These are phyloP conservation scores for Euthynnus affinis DNA, from an alignment of 2,797 vertebrate species.

Conservation along the genomic window DNA sequence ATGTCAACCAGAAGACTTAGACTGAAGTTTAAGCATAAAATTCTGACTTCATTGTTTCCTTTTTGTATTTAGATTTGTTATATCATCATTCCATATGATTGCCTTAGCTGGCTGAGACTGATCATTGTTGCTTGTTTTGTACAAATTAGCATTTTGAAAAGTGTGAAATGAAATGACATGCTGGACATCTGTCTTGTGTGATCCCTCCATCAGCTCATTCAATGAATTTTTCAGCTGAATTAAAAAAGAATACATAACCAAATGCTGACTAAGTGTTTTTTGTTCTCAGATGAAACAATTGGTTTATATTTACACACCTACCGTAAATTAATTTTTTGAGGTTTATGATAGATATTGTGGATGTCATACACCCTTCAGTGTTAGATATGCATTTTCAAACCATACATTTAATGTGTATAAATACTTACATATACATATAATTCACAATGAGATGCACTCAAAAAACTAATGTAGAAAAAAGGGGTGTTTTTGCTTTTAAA, in stretches of 20 bases:
- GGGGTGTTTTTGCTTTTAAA: too few relatives aligned
- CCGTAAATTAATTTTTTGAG: background rate
- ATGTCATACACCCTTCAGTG: too few relatives aligned
- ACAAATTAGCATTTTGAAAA: conserved; percentile 59
- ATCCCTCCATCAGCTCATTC: conserved; percentile 52
- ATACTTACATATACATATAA: too few relatives aligned
- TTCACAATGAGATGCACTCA: too few relatives aligned
- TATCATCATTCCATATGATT: conserved; percentile 67
- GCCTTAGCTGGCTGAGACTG: conserved; percentile 85
- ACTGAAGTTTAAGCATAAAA: conserved; percentile 7
- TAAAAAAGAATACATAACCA: conserved; percentile 48
- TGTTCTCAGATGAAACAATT: background rate
- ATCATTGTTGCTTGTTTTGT: conserved; percentile 74
- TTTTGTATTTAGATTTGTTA: conserved; percentile 55
- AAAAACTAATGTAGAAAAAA: too few relatives aligned
- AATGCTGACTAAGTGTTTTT: conserved; percentile 17
- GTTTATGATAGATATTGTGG: too few relatives aligned
- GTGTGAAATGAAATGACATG: conserved; percentile 77
- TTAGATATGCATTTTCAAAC: too few relatives aligned
- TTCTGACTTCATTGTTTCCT: conserved; percentile 33
- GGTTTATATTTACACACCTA: too few relatives aligned
- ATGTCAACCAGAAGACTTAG: conserved; percentile 9
- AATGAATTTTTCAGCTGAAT: conserved; percentile 63
- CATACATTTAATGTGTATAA: too few relatives aligned
- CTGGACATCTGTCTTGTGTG: conserved; percentile 81